These are phyloP conservation scores for Omphaloscelis lunosa DNA, from an alignment of 2,888 invertebrate genomes.

Conservation along the genomic window DNA sequence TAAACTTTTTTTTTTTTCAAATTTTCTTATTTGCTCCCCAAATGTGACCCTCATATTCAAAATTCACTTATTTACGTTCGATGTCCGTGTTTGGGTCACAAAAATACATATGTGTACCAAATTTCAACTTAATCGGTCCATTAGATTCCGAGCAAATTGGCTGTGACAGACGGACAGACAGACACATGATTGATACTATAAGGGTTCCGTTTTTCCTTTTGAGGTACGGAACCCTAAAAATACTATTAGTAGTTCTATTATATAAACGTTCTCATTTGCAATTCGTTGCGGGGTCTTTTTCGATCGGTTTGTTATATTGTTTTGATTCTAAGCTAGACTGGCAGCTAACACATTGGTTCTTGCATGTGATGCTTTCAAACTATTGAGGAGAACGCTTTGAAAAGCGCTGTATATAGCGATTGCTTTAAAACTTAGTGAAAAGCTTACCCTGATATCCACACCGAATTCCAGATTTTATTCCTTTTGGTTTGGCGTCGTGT, in stretches of 20 bases:
- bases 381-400: conserved; percentile 22
- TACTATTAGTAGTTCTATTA: not conserved
- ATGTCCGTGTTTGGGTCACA: too few relatives aligned
- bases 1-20: too few relatives aligned
- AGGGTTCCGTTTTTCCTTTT: too few relatives aligned
- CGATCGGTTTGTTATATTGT: conserved; percentile 2
- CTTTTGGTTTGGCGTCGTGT: conserved; percentile 8
- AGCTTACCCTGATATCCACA: not conserved
- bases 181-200: too few relatives aligned
- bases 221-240: not conserved
- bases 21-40: too few relatives aligned
- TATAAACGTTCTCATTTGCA: not conserved
- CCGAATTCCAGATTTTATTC: conserved; percentile 4
- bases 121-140: too few relatives aligned
- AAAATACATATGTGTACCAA: too few relatives aligned
- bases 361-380: conserved; percentile 25
- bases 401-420: conserved; percentile 38
- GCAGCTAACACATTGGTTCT: not conserved
- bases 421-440: conserved; percentile 27
- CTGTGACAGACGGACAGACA: too few relatives aligned
- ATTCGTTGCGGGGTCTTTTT: not conserved
- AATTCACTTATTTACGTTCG: too few relatives aligned
- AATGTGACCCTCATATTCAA: too few relatives aligned
- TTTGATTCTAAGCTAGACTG: not conserved
- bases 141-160: too few relatives aligned